A percentile compares a stretch with the other conserved stretches of the same genome.
Evolutionary conservation across 2,113 vertebrate genomes (phyloP).

Genomic region (Tragulus kanchil): DNA sequence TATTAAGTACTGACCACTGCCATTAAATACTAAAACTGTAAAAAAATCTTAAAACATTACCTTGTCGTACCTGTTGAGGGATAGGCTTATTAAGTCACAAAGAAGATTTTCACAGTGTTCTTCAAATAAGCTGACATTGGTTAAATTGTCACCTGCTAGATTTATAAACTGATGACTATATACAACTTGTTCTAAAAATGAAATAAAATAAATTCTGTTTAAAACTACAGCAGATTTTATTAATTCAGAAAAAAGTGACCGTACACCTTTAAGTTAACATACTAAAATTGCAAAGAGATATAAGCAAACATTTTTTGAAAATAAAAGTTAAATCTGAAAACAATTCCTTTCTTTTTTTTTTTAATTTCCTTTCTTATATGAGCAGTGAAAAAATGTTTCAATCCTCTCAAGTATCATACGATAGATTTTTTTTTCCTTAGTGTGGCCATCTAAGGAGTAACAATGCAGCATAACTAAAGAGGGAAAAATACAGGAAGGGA

Average conservation of each 20-base stretch:
- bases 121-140: constrained; percentile 95
- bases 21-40: constrained; percentile 39
- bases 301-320: constrained; percentile 29
- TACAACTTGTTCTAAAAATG: constrained; percentile 93
- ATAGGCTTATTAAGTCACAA: constrained; percentile 93
- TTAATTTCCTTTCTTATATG: background rate
- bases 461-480: background rate
- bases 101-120: constrained; percentile 94
- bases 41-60: constrained; percentile 86
- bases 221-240: constrained; percentile 47
- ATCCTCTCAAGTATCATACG: background rate
- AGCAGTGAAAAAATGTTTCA: background rate
- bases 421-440: constrained; percentile 6
- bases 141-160: constrained; percentile 95
- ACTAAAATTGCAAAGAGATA: constrained; percentile 41
- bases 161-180: constrained; percentile 95
- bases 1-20: background rate
- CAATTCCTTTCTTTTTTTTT: too few relatives aligned
- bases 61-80: constrained; percentile 94
- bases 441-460: constrained; percentile 13
- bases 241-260: background rate
- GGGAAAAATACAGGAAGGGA: background rate
- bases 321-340: constrained; percentile 64
- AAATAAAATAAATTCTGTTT: constrained; percentile 71
- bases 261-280: background rate